Evolutionary conservation across 2,888 invertebrate genomes (phyloP), one percentile per base, ranked within the genome.

Genomic region (Hecatera dysodea): DNA sequence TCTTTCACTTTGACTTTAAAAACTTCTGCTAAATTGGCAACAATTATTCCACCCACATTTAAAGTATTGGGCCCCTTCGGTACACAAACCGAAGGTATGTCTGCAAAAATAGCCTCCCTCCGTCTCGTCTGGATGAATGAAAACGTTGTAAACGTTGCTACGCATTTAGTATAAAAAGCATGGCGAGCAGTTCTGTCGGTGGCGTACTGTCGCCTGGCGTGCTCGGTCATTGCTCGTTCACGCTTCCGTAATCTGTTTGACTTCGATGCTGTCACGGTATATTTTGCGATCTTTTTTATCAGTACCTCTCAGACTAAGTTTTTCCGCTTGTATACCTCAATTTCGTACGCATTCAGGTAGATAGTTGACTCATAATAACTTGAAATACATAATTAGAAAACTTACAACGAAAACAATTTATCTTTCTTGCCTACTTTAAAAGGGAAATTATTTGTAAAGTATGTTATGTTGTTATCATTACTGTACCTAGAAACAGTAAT

Each of bases 251-350:
- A 77, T 73, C 78, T 79, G 66, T 72, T 72, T 61, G 64, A 80
- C 71, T 64, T 65, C 61, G 50, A 65, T 70, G 39, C 64, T 67
- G 80, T 74, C 74, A 74, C 74, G 74, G 69, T 74, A 27, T 74
- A 67, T 74, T 81, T 69, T 81, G 78, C 80, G 69, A 78, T 66
- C 6, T 29, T 77, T 77, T 80, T 81, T 73, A 66, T 73, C 42
- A 22, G 56, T 15, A 52, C 66, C 52, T 61, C 53, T 64, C 39
- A 75, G n/a, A n/a, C n/a, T n/a, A 77, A 52, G 59, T 19, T 77
- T 72, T 52, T 53, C 52, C n/a, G 29, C 52, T 67, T 59, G 17
- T 42, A 27, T 19, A 55, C 29, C 29, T 52, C 53, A 57, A 68
- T 72, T 80, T 60, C 12, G 15, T 65, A 52, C 50, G 62, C 73